Conservation (phyloP, 92 coral and sea anemone species). For the Nematostella vectensis region DNA sequence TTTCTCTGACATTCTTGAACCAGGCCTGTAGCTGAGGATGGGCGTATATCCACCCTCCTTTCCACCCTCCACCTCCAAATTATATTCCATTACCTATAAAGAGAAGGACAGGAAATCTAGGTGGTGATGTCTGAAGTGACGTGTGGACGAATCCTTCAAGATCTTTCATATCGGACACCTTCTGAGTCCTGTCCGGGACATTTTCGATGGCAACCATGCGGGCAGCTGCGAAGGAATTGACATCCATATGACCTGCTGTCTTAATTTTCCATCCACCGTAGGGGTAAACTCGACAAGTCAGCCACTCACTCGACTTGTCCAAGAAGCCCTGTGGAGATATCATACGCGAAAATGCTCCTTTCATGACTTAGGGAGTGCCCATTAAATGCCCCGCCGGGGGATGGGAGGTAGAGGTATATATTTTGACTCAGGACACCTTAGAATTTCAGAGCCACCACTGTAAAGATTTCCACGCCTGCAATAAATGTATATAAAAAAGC, state of each 20-base stretch:
- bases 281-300: constrained; percentile 75
- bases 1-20: background rate
- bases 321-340: constrained; percentile 73
- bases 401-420: too few species aligned
- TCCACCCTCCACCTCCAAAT: too few species aligned
- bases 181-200: constrained; percentile 70
- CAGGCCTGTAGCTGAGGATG: background rate
- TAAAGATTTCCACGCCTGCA: too few species aligned
- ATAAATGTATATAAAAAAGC: too few species aligned
- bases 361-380: too few species aligned
- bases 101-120: constrained; percentile 83
- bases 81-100: constrained; percentile 73
- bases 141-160: constrained; percentile 54
- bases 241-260: constrained; percentile 46
- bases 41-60: too few species aligned
- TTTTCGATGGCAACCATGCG: constrained; percentile 55
- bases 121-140: constrained; percentile 66
- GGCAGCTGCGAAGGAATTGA: constrained; percentile 40
- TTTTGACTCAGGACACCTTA: too few species aligned
- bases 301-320: constrained; percentile 28
- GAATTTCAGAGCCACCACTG: too few species aligned
- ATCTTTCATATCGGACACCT: constrained; percentile 35
- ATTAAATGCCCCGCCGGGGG: too few species aligned
- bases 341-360: background rate
- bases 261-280: constrained; percentile 84